Conservation (phyloP, 1,140 invertebrate genomes). For the Panagrolaimus sp. region DNA sequence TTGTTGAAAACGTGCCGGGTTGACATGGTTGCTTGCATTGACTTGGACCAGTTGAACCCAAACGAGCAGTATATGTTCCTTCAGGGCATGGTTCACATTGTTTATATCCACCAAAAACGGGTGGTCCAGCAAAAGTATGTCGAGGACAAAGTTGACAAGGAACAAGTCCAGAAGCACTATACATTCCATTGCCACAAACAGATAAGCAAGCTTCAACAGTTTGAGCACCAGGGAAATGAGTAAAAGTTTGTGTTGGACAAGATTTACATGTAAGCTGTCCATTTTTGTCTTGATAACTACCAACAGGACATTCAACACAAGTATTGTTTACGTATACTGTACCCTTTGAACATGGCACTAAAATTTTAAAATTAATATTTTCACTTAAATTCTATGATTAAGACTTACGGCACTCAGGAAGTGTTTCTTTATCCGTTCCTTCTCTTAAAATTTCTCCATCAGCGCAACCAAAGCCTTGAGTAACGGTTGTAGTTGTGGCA, state of each 20-base stretch:
- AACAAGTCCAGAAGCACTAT: conserved; percentile 84
- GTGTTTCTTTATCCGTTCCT: conserved; percentile 51
- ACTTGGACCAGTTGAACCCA: conserved; percentile 69
- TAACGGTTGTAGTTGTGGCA: conserved; percentile 76
- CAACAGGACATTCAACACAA: conserved; percentile 78
- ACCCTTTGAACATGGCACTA: conserved; percentile 56
- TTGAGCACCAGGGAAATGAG: conserved; percentile 73
- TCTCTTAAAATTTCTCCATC: conserved; percentile 81
- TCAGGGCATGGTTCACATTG: conserved; percentile 85
- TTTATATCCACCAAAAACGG: conserved; percentile 76
- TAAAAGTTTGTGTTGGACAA: conserved; percentile 65
- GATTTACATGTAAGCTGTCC: conserved; percentile 68
- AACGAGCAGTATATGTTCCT: conserved; percentile 72
- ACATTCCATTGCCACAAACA: conserved; percentile 90
- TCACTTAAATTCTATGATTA: not conserved
- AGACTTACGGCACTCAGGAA: conserved; percentile 80
- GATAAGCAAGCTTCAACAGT: conserved; percentile 63
- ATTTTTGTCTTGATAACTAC: conserved; percentile 78
- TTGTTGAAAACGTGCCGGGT: conserved; percentile 86
- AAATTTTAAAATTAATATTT: conserved; percentile 17
- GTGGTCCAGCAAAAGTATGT: conserved; percentile 80
- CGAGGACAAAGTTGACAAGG: conserved; percentile 88
- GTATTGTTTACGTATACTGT: conserved; percentile 55
- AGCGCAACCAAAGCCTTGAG: conserved; percentile 81
- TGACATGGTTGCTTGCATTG: conserved; percentile 84